Percentiles rank a stretch among this genome's conserved stretches.
Conservation (phyloP, 2,113 vertebrate genomes). For the Tragulus kanchil region DNA sequence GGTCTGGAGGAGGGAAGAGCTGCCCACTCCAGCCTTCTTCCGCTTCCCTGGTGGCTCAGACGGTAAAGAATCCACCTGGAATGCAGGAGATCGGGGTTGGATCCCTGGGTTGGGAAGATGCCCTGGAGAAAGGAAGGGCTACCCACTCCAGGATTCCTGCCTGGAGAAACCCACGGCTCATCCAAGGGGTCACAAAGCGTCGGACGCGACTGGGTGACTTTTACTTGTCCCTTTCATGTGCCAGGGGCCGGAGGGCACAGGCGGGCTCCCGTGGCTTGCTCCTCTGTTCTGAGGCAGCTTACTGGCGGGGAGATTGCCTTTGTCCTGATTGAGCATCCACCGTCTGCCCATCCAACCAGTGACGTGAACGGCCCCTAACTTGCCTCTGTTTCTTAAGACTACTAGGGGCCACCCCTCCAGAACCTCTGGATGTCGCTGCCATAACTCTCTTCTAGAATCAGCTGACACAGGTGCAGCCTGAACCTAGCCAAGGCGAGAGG, state of each 20-base stretch:
- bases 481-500: not conserved
- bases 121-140: too few relatives aligned
- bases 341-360: accelerated
- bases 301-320: not conserved
- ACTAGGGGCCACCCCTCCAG: not conserved
- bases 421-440: not conserved
- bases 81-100: too few relatives aligned
- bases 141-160: too few relatives aligned
- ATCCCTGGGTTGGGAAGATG: too few relatives aligned
- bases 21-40: too few relatives aligned
- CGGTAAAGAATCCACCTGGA: too few relatives aligned
- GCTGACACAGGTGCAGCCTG: not conserved
- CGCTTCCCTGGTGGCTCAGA: too few relatives aligned
- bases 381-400: not conserved
- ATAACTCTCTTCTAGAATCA: not conserved
- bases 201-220: too few relatives aligned
- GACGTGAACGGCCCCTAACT: not conserved
- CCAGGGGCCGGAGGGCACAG: not conserved
- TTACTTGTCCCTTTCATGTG: not conserved
- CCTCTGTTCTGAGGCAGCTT: too few relatives aligned
- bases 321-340: not conserved
- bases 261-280: not conserved
- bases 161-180: too few relatives aligned
- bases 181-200: too few relatives aligned
- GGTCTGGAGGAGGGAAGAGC: too few relatives aligned